phyloP scores from a whole-genome alignment of 2,888 invertebrate species.

The Cataglyphis cursor region DNA sequence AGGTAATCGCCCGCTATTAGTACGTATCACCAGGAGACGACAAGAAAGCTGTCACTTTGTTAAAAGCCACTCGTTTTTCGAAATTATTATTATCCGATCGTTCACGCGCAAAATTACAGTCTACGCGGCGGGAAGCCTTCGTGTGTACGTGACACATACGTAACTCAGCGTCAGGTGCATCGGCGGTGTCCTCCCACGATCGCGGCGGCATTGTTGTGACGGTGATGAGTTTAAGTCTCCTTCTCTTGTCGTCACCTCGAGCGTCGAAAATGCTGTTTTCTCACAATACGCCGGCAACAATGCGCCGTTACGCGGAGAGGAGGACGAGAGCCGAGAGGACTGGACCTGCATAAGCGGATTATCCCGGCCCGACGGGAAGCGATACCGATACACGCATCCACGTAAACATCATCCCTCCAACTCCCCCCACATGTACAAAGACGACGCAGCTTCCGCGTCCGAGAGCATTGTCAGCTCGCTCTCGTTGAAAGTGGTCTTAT shows the following conservation, averaged over 20 bases:
- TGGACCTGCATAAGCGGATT: conserved; percentile 83
- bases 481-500: conserved; percentile 52
- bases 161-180: conserved; percentile 63
- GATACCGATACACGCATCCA: conserved; percentile 72
- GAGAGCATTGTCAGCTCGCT: conserved; percentile 59
- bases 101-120: conserved; percentile 1
- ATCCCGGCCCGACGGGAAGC: conserved; percentile 79
- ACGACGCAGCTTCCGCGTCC: conserved; percentile 73
- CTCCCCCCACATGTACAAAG: conserved; percentile 36
- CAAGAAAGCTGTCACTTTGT: neutral
- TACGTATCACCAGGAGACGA: neutral
- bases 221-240: conserved; percentile 85
- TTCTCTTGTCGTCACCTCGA: conserved; percentile 86
- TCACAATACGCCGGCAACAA: conserved; percentile 85
- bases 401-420: neutral
- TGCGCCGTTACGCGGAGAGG: conserved; percentile 74
- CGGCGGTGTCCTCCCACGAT: conserved; percentile 52
- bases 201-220: conserved; percentile 80
- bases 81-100: conserved; percentile 14
- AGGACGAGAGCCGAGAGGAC: conserved; percentile 65
- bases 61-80: neutral
- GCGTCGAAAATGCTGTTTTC: conserved; percentile 87
- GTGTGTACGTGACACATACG: neutral
- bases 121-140: neutral
- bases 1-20: neutral